These are phyloP conservation scores for Apoderus coryli DNA, from an alignment of 2,888 invertebrate species.

Conservation along the genomic window DNA sequence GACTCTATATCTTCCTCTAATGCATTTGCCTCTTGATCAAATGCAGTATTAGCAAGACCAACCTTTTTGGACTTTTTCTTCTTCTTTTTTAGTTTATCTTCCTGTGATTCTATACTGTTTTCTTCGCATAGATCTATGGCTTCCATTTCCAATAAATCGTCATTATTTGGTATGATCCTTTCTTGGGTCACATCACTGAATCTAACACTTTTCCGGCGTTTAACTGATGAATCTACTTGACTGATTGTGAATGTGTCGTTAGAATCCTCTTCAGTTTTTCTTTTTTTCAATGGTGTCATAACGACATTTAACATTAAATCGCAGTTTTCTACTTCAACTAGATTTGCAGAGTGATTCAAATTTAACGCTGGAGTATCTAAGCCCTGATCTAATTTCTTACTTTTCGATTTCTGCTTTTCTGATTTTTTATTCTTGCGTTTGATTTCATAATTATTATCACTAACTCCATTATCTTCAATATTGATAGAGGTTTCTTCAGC, in stretches of 20 bases:
- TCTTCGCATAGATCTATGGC: constrained; percentile 8
- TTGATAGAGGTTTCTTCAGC: too few species aligned
- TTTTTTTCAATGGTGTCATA: constrained; percentile 17
- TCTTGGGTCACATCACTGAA: constrained; percentile 25
- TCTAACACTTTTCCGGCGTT: constrained; percentile 20
- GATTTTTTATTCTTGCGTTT: constrained; percentile 12
- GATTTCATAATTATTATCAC: constrained; percentile 6
- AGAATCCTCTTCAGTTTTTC: constrained; percentile 5
- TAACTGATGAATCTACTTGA: constrained; percentile 10
- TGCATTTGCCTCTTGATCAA: constrained; percentile 17
- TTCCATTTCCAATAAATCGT: constrained; percentile 17
- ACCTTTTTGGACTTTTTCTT: constrained; percentile 12
- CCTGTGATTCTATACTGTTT: too few species aligned
- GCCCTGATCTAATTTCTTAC: constrained; percentile 17
- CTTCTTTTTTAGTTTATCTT: constrained; percentile 14
- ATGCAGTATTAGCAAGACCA: constrained; percentile 22
- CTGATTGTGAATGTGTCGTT: constrained; percentile 9
- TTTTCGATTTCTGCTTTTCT: constrained; percentile 15
- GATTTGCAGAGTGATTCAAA: constrained; percentile 13
- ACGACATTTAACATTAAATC: constrained; percentile 23
- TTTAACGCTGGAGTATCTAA: constrained; percentile 19
- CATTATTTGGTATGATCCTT: constrained; percentile 24
- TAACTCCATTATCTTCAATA: not conserved
- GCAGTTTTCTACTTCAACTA: constrained; percentile 13
- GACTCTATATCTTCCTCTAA: constrained; percentile 24